These are phyloP conservation scores for Palythoa heliodiscus DNA, from an alignment of 92 coral and sea anemone genomes.

Conservation along the genomic window DNA sequence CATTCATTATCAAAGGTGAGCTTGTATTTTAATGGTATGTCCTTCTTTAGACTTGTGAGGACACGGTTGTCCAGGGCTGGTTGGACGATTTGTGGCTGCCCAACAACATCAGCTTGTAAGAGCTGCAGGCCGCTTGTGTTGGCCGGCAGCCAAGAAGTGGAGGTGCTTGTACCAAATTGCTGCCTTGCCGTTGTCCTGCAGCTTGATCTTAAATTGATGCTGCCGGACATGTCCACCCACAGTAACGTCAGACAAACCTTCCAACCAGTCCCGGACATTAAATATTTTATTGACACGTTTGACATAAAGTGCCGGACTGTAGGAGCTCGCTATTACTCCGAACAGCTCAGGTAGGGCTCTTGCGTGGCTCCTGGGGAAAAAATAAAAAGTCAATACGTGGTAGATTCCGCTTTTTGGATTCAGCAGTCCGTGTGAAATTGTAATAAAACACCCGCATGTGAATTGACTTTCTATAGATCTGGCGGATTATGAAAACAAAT, in stretches of 20 bases:
- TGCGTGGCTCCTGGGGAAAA: conserved; percentile 5
- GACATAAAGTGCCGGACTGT: background rate
- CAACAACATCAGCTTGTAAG: background rate
- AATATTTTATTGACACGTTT: background rate
- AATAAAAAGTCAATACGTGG: no score
- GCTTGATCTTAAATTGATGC: conserved; percentile 21
- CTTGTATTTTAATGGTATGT: background rate
- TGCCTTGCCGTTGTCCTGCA: background rate
- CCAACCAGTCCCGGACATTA: conserved; percentile 14
- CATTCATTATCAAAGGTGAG: background rate
- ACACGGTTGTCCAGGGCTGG: background rate
- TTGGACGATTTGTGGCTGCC: background rate
- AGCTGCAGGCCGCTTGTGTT: background rate
- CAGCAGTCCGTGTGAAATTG: background rate
- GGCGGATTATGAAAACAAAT: background rate
- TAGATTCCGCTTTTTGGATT: background rate
- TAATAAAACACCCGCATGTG: background rate
- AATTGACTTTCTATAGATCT: background rate
- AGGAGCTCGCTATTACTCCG: background rate
- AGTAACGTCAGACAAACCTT: background rate
- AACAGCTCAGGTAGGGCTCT: background rate
- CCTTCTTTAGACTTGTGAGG: background rate
- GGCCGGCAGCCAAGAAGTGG: background rate
- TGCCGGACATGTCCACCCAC: background rate
- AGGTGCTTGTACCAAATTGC: background rate